Evolutionary conservation across 2,888 invertebrate species (phyloP).

Genomic region (Atherix ibis): DNA sequence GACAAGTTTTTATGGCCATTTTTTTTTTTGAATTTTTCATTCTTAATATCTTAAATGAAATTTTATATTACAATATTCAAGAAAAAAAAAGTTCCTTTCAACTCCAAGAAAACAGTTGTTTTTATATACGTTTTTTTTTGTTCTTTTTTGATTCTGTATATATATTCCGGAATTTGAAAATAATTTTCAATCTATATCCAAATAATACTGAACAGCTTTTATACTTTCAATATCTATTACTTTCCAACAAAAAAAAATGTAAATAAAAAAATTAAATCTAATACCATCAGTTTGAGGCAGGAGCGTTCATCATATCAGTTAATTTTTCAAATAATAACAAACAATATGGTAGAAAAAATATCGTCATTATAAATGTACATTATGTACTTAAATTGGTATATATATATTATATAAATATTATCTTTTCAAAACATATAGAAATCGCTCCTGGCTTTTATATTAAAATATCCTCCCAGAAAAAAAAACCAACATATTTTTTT

Average conservation of each 20-base stretch:
- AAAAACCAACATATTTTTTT: no score
- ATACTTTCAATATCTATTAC: neutral
- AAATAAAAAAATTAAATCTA: neutral
- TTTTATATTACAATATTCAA: conserved; percentile 1
- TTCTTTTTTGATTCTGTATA: conserved; percentile 3
- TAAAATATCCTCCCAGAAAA: no score
- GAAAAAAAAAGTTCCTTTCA: conserved; percentile 1
- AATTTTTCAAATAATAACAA: no score
- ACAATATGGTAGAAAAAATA: no score
- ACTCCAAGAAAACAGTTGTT: neutral
- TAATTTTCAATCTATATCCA: neutral
- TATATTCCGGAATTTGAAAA: conserved; percentile 9
- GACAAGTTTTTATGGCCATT: no score
- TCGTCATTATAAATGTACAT: no score
- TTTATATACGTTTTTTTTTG: neutral
- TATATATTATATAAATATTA: no score
- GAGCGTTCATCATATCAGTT: neutral
- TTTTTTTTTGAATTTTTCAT: no score
- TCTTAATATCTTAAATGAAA: neutral
- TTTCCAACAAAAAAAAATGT: neutral
- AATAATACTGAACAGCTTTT: neutral
- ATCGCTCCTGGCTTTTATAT: conserved; percentile 32
- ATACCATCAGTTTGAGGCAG: neutral
- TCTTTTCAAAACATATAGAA: conserved; percentile 10
- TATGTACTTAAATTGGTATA: no score